These are phyloP conservation scores for Pseudochirops cupreus DNA, from an alignment of 2,797 vertebrate species.

Conservation along the genomic window DNA sequence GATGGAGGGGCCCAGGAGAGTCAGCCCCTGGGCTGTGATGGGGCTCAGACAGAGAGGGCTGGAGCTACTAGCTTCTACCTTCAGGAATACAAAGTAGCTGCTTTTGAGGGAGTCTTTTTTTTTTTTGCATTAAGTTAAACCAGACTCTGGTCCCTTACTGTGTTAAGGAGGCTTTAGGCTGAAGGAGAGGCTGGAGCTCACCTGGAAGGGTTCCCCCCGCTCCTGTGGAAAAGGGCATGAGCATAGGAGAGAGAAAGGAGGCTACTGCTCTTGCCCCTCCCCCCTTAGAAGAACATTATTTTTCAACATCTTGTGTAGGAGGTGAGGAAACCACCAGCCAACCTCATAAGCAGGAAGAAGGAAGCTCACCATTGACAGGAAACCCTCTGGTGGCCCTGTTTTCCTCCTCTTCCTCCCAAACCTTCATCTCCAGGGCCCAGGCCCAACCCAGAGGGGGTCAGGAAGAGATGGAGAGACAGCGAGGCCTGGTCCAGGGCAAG, in stretches of 20 bases:
- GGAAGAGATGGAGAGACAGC: not conserved
- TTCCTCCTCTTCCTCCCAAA: not conserved
- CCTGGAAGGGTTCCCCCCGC: not conserved
- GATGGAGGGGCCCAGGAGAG: fast-evolving
- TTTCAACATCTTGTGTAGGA: not conserved
- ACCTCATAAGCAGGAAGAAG: not conserved
- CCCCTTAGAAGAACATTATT: not conserved
- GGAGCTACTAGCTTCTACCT: not conserved
- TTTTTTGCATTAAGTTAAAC: not conserved
- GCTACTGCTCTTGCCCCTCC: not conserved
- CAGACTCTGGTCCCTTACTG: not conserved
- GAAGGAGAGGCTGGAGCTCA: not conserved
- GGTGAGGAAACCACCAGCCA: conserved; percentile 3
- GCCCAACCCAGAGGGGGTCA: not conserved
- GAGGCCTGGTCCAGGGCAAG: not conserved
- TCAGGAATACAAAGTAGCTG: not conserved
- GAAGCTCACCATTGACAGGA: conserved; percentile 7
- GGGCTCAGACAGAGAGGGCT: not conserved
- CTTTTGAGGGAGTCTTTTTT: not conserved
- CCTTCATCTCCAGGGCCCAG: not conserved
- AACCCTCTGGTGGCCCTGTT: conserved; percentile 8
- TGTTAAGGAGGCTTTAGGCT: not conserved
- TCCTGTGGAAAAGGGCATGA: not conserved
- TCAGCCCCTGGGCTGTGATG: not conserved
- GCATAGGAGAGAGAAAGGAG: not conserved